Evolutionary conservation across 2,888 invertebrate species (phyloP).

Genomic region (Cyclophora albipunctata): DNA sequence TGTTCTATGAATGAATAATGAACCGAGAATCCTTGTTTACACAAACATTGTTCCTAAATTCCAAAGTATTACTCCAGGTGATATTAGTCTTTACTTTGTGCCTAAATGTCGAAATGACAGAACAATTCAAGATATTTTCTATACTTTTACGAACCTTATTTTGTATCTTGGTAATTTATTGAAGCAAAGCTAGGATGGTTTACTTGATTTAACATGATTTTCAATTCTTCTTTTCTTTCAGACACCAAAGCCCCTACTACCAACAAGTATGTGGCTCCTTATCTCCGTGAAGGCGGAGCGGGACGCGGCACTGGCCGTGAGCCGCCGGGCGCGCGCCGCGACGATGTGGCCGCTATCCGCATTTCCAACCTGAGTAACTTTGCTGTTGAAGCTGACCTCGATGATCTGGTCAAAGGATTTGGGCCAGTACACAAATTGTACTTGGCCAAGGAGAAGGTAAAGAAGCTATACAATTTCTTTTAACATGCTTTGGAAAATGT

Average conservation of each 20-base stretch:
- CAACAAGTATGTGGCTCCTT: slow-evolving; percentile 91
- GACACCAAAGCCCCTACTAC: slow-evolving; percentile 64
- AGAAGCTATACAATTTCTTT: background rate
- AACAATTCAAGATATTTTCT: no score
- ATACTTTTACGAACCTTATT: no score
- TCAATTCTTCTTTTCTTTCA: slow-evolving; percentile 21
- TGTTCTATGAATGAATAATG: no score
- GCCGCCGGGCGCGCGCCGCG: slow-evolving; percentile 82
- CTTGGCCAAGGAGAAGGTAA: slow-evolving; percentile 92
- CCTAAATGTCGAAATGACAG: no score
- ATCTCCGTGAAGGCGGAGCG: slow-evolving; percentile 89
- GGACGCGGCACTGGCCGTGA: slow-evolving; percentile 80
- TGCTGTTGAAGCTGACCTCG: slow-evolving; percentile 94
- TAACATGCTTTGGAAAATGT: background rate
- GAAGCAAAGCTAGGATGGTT: no score
- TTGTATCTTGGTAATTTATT: no score
- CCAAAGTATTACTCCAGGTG: no score
- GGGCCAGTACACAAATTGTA: slow-evolving; percentile 95
- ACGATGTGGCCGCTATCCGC: slow-evolving; percentile 93
- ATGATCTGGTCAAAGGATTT: slow-evolving; percentile 95
- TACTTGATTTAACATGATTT: no score
- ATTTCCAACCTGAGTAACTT: slow-evolving; percentile 98
- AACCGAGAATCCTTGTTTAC: no score
- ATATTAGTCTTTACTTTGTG: no score
- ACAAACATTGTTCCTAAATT: no score